Evolutionary conservation across 2,797 vertebrate genomes (phyloP), one percentile per base, ranked within the genome.

Genomic region (Sylvilagus floridanus): DNA sequence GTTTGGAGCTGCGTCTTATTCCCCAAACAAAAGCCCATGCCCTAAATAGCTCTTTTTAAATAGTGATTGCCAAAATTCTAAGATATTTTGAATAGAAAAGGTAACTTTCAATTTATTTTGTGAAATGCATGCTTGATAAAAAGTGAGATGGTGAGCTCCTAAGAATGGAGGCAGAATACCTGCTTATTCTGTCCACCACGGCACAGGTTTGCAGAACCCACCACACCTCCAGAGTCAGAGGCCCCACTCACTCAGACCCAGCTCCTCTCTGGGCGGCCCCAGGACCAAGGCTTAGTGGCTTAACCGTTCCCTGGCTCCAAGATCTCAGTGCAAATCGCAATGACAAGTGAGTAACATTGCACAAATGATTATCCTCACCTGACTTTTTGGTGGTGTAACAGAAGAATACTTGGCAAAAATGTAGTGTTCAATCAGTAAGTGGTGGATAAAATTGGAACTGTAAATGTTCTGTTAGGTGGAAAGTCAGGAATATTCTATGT

Each of bases 51-150:
- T 35, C 47, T n/a, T 62, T 16, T 35, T 21, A 57, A 77, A 84
- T 47, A 28, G 30, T 54, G 1, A 19, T 42, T 37, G 28, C 50
- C 37, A 24, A 17, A 68, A 86, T 35, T 26, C 42, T 16, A 73
- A 50, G 76, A 14, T 68, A 7, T 81, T 90, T 75, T 73, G 21
- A 37, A 86, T 52, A 77, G 84, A 63, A 92, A 87, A 89, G 65
- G 66, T 47, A 63, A 19, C 68, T 71, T 89, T 52, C 50, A 22
- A 42, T 66, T 84, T 42, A 89, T 47, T 75, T 77, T 91, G 17
- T 62, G 57, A 84, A 92, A 82, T 37, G 16, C 7, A 42, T 42
- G 7, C 21, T 32, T 73, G 62, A 9, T 57, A 24, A 75, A 52
- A 81, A 62, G 17, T 76, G 11, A 7, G 21, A 35, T 16, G 12